Evolutionary conservation across 1,140 invertebrate species (phyloP), one percentile per base, ranked within the genome.

Genomic region (Zophobas morio): DNA sequence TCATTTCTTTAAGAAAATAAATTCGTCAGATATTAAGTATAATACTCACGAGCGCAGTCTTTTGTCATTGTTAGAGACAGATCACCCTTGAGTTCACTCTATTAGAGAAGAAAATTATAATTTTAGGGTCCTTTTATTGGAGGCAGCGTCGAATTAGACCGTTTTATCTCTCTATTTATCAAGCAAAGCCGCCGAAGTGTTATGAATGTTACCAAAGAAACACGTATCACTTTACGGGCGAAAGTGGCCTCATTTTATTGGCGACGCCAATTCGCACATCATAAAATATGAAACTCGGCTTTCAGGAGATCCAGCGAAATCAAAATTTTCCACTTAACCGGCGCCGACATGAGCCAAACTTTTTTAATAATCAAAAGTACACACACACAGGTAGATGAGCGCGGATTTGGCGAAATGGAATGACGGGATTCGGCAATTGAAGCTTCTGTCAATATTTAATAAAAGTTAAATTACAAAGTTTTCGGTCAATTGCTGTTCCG

Each of bases 401-500:
- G 37, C 56, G 5, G 8, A 39, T 4, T 46, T 46, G 3, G 42
- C 42, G 42, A 8, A 46, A 46, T 46, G 42, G 8, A 46, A 46
- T 46, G 42, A 60, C 35, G 54, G 34, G 54, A 57, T 57, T 57
- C 54, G 54, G 34, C 35, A 60, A 60, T 60, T 37, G 33, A 36
- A 60, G 56, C 56, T 60, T 60, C 56, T 60, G 56, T 60, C 56
- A 60, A 60, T 60, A 60, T 60, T 60, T 60, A 60, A 60, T 60
- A 60, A 60, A 60, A 60, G 56, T 60, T 60, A 60, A 60, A 60
- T 60, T 60, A n/a, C 56, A 36, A 60, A 60, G 56, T 60, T 60
- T 60, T 60, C 56, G 56, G 56, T 60, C 56, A 60, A 60, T 60
- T 60, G 56, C 56, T 60, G 34, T 60, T 60, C 56, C 56, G 56